These are phyloP conservation scores for Drosophila maculinotata DNA, from an alignment of 2,888 invertebrate genomes.

Conservation along the genomic window DNA sequence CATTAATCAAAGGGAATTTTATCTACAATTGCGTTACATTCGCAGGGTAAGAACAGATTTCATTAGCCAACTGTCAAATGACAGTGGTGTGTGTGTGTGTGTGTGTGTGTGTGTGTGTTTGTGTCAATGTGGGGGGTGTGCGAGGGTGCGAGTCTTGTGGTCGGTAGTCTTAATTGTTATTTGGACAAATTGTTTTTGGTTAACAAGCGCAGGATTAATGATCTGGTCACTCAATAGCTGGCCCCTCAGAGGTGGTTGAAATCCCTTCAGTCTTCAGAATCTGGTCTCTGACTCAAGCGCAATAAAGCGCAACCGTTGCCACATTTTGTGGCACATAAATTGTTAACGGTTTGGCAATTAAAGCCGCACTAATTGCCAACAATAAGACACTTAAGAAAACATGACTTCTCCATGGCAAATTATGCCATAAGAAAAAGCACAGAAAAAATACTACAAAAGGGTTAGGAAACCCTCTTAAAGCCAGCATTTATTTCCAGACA, in stretches of 20 bases:
- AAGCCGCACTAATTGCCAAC: slow-evolving; percentile 70
- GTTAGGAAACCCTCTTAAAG: slow-evolving; percentile 29
- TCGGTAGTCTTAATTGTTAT: slow-evolving; percentile 71
- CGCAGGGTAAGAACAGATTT: slow-evolving; percentile 48
- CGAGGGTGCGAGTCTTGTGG: slow-evolving; percentile 62
- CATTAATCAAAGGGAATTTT: slow-evolving; percentile 60
- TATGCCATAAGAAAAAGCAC: slow-evolving; percentile 15
- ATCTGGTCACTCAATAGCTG: slow-evolving; percentile 63
- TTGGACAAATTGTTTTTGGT: slow-evolving; percentile 77
- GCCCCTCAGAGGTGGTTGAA: slow-evolving; percentile 17
- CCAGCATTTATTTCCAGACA: slow-evolving; percentile 21
- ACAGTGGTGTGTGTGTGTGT: slow-evolving; percentile 28
- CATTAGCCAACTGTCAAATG: slow-evolving; percentile 66
- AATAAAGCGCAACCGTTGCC: slow-evolving; percentile 75
- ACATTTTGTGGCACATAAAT: slow-evolving; percentile 41
- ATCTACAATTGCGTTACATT: slow-evolving; percentile 48
- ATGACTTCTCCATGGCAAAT: slow-evolving; percentile 57
- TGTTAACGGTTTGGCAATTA: slow-evolving; percentile 67
- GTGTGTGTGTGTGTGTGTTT: slow-evolving; percentile 18
- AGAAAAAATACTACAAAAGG: slow-evolving; percentile 35
- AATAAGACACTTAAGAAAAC: slow-evolving; percentile 76
- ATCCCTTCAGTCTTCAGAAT: background rate
- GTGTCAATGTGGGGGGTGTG: slow-evolving; percentile 18
- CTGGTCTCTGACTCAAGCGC: slow-evolving; percentile 16
- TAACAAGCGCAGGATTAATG: slow-evolving; percentile 75